Base-by-base conservation (phyloP, 92 coral and sea anemone species). In the Parazoanthus darwini region DNA sequence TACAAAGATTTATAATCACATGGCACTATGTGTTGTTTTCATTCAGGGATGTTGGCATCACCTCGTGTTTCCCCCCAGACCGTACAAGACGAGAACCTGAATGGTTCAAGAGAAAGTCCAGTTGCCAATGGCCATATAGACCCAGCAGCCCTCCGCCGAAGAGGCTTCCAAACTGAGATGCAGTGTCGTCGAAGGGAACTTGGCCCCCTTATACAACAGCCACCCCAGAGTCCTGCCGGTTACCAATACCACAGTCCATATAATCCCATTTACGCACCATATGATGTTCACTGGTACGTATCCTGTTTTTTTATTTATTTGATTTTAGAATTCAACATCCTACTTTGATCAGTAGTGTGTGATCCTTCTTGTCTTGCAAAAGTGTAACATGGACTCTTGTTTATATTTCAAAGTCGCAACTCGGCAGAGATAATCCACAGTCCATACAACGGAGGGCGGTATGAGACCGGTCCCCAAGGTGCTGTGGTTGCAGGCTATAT, bases 51-150 rank as follows among this genome's bases (percentile, higher is more conserved):
- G 56, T 80, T 94, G 87, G 82, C 93, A 2, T 88, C 99, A 89
- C 98, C 99, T 38, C 94, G 99, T 72, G 94, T 89, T 81, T 97
- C 99, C 26, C 99, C 99, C 20, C 93, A 94, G 82, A 94, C 98
- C 18, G 91, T 95, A 63, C 97, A 97, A 82, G 99, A 97, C n/a
- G 99, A 97, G 85, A 90, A 89, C 82, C 80, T 92, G 82, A 72
- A 82, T 79, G 93, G 93, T 67, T 85, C 90, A 86, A 88, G 81
- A 88, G 91, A 89, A 89, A 72, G 91, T 85, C 66, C 54, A 26
- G 88, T 86, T 79, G 86, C 94, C 88, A 96, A 96, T 89, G 98
- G 98, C 6, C 98, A 96, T 83, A 81, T 85, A 58, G 95, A 94
- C 46, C 91, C 65, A 71, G 75, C 79, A 46, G 33, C 75, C 63